Base-by-base conservation (phyloP, 2,888 invertebrate species). In the Acrobasis consociella region DNA sequence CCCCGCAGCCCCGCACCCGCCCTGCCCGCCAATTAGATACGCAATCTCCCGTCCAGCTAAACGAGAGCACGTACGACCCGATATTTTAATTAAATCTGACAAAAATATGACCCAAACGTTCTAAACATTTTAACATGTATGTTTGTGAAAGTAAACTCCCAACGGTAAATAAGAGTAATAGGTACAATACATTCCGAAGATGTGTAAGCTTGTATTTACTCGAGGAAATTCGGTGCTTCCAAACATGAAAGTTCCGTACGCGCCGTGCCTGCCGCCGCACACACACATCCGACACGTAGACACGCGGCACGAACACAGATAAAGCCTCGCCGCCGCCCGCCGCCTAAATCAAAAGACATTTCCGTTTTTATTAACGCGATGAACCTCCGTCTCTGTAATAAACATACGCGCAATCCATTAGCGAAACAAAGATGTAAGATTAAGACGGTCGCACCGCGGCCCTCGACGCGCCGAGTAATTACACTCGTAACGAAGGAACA, bases 391-490 rank as follows among this genome's bases (percentile, higher is more conserved):
- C 59, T 49, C 15, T 0, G 59, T 15, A 59, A 59, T 59, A 50
- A 59, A 59, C 59, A 50, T 59, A 37, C 50, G 49, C 38, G 38
- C 59, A 59, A 59, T 59, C 59, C 59, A 59, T 59, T 59, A 59
- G 50, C 49, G 49, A 50, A 50, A 59, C 59, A 59, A 59, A 59
- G 37, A 50, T 37, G 38, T 38, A 38, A 50, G 38, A 59, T 50
- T 59, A 59, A 59, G 59, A 11, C 59, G 59, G 38, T 15, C 37
- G 31, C 37, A 38, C 46, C 49, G 52, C 31, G 17, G 52, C 52
- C 22, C 11, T 7, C 22, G 42, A 16, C 39, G n/a, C 31, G 31
- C 31, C 13, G 8, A 37, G 50, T 50, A 38, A 50, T 50, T 49
- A 59, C 59, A 55, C 17, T 56, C 56, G 42, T 22, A 42, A 56